phyloP scores from a whole-genome alignment of 1,140 invertebrate species.

The Gonatopus flavifemur region DNA sequence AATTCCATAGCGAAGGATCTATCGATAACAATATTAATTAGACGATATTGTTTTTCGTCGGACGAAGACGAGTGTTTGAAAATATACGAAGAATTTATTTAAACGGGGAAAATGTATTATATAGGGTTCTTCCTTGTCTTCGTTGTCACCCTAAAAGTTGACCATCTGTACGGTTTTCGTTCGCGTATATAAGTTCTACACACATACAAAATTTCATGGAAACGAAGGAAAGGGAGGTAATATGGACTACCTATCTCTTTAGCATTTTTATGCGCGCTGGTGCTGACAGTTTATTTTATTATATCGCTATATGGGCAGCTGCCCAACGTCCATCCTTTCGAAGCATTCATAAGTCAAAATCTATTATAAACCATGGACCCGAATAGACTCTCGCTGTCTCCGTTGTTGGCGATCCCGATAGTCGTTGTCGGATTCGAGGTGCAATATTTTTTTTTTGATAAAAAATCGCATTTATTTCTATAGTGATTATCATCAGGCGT shows the following conservation, averaged over 20 bases:
- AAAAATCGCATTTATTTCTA: too few relatives aligned
- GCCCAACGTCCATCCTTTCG: conserved; percentile 44
- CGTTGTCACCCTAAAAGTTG: background rate
- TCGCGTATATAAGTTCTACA: too few relatives aligned
- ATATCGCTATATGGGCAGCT: conserved; percentile 41
- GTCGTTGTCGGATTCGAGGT: too few relatives aligned
- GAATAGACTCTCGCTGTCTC: too few relatives aligned
- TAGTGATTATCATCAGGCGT: too few relatives aligned
- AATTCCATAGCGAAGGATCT: too few relatives aligned
- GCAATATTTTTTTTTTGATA: too few relatives aligned
- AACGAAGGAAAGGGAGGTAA: conserved; percentile 13
- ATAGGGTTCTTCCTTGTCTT: background rate
- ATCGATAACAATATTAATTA: too few relatives aligned
- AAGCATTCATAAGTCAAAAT: conserved; percentile 42
- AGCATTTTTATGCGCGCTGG: conserved; percentile 58
- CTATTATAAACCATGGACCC: conserved; percentile 7
- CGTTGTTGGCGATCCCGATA: too few relatives aligned
- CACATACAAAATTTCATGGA: conserved; percentile 3
- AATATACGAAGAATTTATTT: background rate
- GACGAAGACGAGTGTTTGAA: background rate
- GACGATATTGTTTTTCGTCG: background rate
- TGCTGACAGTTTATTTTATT: conserved; percentile 59
- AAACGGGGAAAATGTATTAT: background rate
- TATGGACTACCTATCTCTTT: conserved; percentile 37
- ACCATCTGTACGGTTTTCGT: conserved; percentile 21